These are phyloP conservation scores for Drosophila leontia DNA, from an alignment of 1,140 invertebrate genomes.

Conservation along the genomic window DNA sequence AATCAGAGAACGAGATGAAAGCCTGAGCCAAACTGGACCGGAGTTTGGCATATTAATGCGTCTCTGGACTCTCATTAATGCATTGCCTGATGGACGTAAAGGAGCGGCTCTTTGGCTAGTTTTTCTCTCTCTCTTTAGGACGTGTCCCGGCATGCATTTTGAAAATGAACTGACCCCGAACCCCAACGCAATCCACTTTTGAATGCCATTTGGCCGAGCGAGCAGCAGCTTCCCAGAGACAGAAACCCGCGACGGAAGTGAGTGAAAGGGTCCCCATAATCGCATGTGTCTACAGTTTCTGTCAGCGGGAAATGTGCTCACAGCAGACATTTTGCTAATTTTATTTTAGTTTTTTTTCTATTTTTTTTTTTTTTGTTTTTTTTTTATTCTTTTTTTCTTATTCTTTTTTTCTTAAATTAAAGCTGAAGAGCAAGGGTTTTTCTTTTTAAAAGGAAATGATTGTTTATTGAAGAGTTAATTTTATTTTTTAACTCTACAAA, in stretches of 20 bases:
- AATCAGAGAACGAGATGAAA: constrained; percentile 1
- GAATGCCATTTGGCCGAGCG: constrained; percentile 19
- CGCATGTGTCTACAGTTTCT: constrained; percentile 18
- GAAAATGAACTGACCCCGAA: constrained; percentile 40
- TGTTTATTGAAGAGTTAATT: too few species aligned
- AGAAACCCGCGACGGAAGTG: constrained; percentile 10
- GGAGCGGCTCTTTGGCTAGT: constrained; percentile 1
- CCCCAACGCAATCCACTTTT: constrained; percentile 20
- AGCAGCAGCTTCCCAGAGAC: neutral
- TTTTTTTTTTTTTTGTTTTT: too few species aligned
- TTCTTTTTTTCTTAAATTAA: neutral
- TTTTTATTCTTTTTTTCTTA: too few species aligned
- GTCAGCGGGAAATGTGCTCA: constrained; percentile 3
- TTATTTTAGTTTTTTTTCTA: neutral
- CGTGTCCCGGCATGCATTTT: constrained; percentile 44
- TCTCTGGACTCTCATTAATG: constrained; percentile 79
- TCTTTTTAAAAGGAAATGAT: too few species aligned
- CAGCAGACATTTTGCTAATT: neutral
- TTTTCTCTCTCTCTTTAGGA: neutral
- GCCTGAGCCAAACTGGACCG: constrained; percentile 13
- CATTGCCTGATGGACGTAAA: constrained; percentile 64
- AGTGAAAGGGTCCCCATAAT: constrained; percentile 6
- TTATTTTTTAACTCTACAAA: too few species aligned
- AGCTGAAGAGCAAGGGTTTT: neutral
- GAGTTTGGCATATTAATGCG: constrained; percentile 68